A percentile compares a stretch with the other conserved stretches of the same genome.
Conservation (phyloP, 2,888 invertebrate species). For the Masnerella sp. region DNA sequence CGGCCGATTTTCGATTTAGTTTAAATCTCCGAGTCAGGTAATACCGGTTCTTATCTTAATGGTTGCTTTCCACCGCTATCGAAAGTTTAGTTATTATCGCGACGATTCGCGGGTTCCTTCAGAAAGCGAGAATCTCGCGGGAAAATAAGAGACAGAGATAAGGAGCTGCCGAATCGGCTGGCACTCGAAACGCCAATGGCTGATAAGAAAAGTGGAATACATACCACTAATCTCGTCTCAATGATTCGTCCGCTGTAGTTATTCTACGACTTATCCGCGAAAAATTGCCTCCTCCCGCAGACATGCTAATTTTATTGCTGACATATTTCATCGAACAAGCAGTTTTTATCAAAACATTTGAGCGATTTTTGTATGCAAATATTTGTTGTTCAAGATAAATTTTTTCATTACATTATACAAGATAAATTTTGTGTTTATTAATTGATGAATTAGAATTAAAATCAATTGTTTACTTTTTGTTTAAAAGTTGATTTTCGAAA, state of each 20-base stretch:
- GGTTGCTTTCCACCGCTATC: conserved; percentile 46
- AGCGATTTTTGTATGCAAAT: too few species aligned
- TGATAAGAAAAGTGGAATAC: conserved; percentile 51
- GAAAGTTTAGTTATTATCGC: conserved; percentile 60
- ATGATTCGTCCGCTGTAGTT: conserved; percentile 12
- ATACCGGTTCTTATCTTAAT: conserved; percentile 54
- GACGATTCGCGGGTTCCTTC: conserved; percentile 44
- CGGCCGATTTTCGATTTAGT: conserved; percentile 48
- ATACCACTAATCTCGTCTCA: conserved; percentile 30
- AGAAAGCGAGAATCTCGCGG: conserved; percentile 52
- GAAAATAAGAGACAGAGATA: conserved; percentile 50
- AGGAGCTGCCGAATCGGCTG: conserved; percentile 36
- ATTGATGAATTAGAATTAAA: too few species aligned
- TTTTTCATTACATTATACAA: too few species aligned
- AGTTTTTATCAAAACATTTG: too few species aligned
- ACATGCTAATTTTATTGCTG: too few species aligned
- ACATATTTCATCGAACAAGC: too few species aligned
- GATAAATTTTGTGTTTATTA: too few species aligned
- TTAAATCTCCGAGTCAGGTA: conserved; percentile 46
- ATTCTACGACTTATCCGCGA: not conserved
- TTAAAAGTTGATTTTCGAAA: too few species aligned
- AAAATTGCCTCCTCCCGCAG: too few species aligned
- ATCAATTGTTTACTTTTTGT: too few species aligned
- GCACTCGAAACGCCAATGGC: conserved; percentile 31
- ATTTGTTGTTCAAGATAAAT: too few species aligned